phyloP scores from a whole-genome alignment of 2,113 vertebrate species.

The Ploceus nigricollis region DNA sequence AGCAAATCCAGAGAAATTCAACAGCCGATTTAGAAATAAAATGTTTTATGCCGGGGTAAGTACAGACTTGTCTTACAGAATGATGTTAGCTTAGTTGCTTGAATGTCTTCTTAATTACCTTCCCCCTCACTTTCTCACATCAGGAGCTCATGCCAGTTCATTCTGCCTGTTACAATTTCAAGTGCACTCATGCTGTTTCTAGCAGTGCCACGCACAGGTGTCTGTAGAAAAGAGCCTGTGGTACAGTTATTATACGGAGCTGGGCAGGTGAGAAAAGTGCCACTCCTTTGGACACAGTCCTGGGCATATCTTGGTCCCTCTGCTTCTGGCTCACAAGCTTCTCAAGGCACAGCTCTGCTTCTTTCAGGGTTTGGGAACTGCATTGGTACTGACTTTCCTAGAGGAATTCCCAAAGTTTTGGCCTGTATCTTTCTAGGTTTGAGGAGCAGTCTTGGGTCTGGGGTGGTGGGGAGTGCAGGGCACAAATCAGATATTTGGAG shows the following conservation, averaged over 20 bases:
- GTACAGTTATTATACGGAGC: not conserved
- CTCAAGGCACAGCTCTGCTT: not conserved
- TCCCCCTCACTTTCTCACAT: not conserved
- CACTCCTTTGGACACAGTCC: not conserved
- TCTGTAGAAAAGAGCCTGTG: not conserved
- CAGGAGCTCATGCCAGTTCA: not conserved
- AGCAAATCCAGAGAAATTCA: constrained; percentile 96
- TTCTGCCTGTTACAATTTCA: not conserved
- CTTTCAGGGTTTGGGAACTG: not conserved
- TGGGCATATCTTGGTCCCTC: not conserved
- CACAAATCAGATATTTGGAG: not conserved
- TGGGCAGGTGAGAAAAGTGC: not conserved
- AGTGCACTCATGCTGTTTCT: not conserved
- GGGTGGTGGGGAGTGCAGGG: not conserved
- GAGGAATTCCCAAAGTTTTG: not conserved
- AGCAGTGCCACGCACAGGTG: not conserved
- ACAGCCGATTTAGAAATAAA: constrained; percentile 95
- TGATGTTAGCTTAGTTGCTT: not conserved
- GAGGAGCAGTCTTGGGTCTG: not conserved
- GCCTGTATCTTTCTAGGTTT: not conserved
- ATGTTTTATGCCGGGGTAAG: constrained; percentile 98
- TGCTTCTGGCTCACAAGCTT: not conserved
- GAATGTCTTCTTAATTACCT: not conserved
- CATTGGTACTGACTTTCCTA: not conserved
- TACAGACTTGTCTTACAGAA: constrained; percentile 1